Evolutionary conservation across 2,888 invertebrate species (phyloP).

Genomic region (Drosophila dives): DNA sequence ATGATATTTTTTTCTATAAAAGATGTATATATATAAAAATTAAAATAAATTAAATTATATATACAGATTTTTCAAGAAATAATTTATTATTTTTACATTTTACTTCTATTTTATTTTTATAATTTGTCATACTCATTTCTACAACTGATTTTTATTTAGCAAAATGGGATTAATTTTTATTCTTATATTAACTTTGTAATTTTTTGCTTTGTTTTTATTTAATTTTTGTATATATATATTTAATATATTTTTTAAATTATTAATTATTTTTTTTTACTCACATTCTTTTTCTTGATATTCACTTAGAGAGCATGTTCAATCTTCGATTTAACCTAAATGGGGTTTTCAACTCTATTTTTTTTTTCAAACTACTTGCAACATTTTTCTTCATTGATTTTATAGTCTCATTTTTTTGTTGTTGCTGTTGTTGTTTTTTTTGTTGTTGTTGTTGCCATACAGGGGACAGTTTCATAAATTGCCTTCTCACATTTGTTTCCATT

Average conservation of each 20-base stretch:
- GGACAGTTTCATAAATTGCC: slow-evolving; percentile 75
- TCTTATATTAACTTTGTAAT: neutral
- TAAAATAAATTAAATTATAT: too few relatives aligned
- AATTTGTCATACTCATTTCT: neutral
- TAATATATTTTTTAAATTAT: neutral
- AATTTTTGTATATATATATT: neutral
- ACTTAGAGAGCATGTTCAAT: slow-evolving; percentile 23
- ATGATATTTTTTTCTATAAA: too few relatives aligned
- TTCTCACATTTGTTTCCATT: slow-evolving; percentile 40
- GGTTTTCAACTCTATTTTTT: slow-evolving; percentile 15
- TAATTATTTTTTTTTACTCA: neutral
- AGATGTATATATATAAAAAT: too few relatives aligned
- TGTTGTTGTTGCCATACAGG: slow-evolving; percentile 11
- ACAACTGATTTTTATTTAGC: neutral
- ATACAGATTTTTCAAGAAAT: too few relatives aligned
- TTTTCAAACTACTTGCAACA: slow-evolving; percentile 36
- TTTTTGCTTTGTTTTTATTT: neutral
- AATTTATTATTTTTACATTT: neutral
- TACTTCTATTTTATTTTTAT: neutral
- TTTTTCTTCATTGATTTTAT: slow-evolving; percentile 73
- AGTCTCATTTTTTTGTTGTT: slow-evolving; percentile 26
- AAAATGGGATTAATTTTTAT: neutral
- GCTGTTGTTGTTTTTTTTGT: slow-evolving; percentile 39
- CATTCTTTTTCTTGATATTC: neutral
- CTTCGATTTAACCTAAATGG: slow-evolving; percentile 3